phyloP scores from a whole-genome alignment of 2,888 invertebrate genomes.

The Helleia helle region DNA sequence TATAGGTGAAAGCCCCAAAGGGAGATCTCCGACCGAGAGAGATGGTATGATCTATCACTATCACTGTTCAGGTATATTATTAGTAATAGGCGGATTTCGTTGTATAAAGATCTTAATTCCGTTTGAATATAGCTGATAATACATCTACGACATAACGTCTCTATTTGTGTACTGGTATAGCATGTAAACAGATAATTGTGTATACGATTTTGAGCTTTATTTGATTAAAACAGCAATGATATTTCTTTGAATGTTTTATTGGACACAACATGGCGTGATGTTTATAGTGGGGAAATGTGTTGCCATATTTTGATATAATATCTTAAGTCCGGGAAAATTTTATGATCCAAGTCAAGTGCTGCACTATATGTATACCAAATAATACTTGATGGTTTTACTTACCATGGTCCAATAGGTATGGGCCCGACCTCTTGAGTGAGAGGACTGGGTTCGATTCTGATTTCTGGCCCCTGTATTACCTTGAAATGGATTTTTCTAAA shows the following conservation, averaged over 20 bases:
- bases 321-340: background rate
- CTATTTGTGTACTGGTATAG: slow-evolving; percentile 3
- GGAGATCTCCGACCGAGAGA: no score
- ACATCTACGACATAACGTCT: background rate
- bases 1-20: no score
- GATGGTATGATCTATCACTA: no score
- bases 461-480: no score
- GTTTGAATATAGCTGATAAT: background rate
- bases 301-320: background rate
- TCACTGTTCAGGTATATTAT: no score
- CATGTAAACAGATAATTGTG: background rate
- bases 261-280: slow-evolving; percentile 3
- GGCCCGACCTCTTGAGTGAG: no score
- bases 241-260: background rate
- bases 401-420: no score
- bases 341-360: no score
- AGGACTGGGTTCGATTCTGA: no score
- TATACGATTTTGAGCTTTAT: background rate
- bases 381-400: no score
- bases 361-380: no score
- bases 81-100: background rate
- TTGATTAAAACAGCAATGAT: background rate
- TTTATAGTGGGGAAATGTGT: slow-evolving; percentile 1
- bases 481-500: no score
- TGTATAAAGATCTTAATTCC: background rate